Conservation (phyloP, 2,797 vertebrate genomes). For the Peromyscus melanophrys region DNA sequence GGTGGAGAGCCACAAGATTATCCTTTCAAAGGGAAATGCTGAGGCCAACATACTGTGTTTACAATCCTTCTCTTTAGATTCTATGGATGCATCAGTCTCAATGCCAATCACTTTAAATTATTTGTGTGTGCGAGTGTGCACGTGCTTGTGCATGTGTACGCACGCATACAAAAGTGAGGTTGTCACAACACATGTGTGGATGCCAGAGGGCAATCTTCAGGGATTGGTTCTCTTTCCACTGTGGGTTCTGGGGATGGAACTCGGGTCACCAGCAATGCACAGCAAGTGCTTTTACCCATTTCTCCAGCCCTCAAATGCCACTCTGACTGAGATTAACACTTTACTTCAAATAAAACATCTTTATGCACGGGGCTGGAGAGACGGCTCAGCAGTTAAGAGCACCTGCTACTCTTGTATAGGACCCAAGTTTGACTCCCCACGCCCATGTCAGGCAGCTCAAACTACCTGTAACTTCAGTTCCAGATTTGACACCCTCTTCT, state of each 20-base stretch:
- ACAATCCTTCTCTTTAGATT: conserved; percentile 36
- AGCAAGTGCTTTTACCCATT: not conserved
- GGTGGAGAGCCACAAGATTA: conserved; percentile 77
- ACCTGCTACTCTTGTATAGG: not conserved
- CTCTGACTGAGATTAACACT: not conserved
- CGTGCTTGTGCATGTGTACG: not conserved
- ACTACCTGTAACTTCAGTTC: not conserved
- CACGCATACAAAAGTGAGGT: no score
- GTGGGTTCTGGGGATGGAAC: not conserved
- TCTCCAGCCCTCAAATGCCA: not conserved
- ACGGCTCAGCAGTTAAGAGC: not conserved
- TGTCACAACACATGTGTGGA: not conserved
- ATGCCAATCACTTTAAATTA: not conserved
- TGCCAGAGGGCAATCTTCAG: not conserved
- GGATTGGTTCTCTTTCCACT: not conserved
- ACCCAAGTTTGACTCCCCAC: not conserved
- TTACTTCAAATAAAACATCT: not conserved
- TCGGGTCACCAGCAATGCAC: not conserved
- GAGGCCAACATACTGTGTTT: conserved; percentile 36
- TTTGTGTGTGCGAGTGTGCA: not conserved
- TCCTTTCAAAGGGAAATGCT: conserved; percentile 83
- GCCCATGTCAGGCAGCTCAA: not conserved
- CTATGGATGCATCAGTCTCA: not conserved
- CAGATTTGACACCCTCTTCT: not conserved
- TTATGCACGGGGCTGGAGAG: not conserved